Evolutionary conservation across 2,797 vertebrate genomes (phyloP).

Genomic region (Sebastes dallii): DNA sequence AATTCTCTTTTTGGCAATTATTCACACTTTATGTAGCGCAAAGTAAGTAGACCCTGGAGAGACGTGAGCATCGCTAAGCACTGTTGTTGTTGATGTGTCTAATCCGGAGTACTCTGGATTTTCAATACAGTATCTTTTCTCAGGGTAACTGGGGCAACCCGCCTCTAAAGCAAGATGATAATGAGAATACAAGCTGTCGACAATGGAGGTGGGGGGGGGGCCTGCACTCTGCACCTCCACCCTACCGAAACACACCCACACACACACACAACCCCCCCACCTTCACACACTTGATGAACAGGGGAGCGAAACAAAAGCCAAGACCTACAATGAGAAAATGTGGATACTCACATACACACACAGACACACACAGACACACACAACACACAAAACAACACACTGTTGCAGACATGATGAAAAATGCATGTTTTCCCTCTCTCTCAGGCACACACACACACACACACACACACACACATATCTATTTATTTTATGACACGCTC

Average conservation of each 20-base stretch:
- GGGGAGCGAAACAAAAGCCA: slow-evolving; percentile 44
- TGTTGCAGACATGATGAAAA: slow-evolving; percentile 39
- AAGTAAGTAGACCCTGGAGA: slow-evolving; percentile 56
- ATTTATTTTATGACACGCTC: not conserved
- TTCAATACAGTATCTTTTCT: slow-evolving; percentile 48
- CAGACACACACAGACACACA: not conserved
- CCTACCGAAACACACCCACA: not conserved
- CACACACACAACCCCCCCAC: not conserved
- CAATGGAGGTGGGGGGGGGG: slow-evolving; percentile 29
- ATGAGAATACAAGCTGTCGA: slow-evolving; percentile 57
- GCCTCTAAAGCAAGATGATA: slow-evolving; percentile 41
- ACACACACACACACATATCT: not conserved
- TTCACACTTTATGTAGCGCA: slow-evolving; percentile 57
- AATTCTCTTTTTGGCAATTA: slow-evolving; percentile 65
- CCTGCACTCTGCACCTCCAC: slow-evolving; percentile 34
- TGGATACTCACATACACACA: not conserved
- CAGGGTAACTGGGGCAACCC: slow-evolving; percentile 53
- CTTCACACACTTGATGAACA: slow-evolving; percentile 56
- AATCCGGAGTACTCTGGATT: slow-evolving; percentile 45
- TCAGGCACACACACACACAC: not conserved
- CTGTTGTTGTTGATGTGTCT: slow-evolving; percentile 54
- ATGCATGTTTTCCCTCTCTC: slow-evolving; percentile 25
- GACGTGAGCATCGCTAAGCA: slow-evolving; percentile 47
- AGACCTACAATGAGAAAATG: slow-evolving; percentile 21
- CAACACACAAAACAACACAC: not conserved